phyloP scores from a whole-genome alignment of 2,888 invertebrate genomes.

The Drosophila fungiperda region DNA sequence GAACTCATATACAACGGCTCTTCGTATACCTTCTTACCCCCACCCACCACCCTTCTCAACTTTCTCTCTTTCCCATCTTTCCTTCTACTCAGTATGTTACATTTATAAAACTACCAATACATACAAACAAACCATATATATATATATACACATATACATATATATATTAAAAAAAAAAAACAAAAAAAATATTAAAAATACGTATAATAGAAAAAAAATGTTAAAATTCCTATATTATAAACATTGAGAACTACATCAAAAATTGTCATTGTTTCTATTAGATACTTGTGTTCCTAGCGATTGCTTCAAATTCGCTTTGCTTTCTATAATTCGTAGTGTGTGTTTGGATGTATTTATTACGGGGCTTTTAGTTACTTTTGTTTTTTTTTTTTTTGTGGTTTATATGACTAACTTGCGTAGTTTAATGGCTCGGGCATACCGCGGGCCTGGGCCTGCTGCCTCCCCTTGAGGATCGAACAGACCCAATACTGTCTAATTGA shows the following conservation, averaged over 20 bases:
- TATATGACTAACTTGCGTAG: slow-evolving; percentile 46
- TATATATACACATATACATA: background rate
- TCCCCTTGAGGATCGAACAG: slow-evolving; percentile 9
- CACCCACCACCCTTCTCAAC: background rate
- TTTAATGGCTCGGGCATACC: slow-evolving; percentile 64
- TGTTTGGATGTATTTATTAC: slow-evolving; percentile 4
- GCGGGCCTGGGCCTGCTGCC: slow-evolving; percentile 51
- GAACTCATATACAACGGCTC: slow-evolving; percentile 79
- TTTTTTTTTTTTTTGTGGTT: slow-evolving; percentile 16
- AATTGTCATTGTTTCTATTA: slow-evolving; percentile 32
- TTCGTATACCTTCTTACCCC: slow-evolving; percentile 15
- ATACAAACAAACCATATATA: background rate
- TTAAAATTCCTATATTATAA: slow-evolving; percentile 22
- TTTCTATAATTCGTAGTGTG: slow-evolving; percentile 31
- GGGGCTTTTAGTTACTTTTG: slow-evolving; percentile 16
- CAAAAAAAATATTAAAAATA: background rate
- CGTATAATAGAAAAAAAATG: background rate
- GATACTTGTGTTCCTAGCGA: slow-evolving; percentile 21
- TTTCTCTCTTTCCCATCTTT: slow-evolving; percentile 9
- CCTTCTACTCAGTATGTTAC: slow-evolving; percentile 40
- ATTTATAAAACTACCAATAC: slow-evolving; percentile 5
- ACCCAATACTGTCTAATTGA: slow-evolving; percentile 17
- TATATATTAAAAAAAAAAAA: background rate
- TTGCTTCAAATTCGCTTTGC: slow-evolving; percentile 18
- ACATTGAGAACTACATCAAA: slow-evolving; percentile 50